Evolutionary conservation across 2,113 vertebrate species (phyloP).

Genomic region (Oreotragus oreotragus): DNA sequence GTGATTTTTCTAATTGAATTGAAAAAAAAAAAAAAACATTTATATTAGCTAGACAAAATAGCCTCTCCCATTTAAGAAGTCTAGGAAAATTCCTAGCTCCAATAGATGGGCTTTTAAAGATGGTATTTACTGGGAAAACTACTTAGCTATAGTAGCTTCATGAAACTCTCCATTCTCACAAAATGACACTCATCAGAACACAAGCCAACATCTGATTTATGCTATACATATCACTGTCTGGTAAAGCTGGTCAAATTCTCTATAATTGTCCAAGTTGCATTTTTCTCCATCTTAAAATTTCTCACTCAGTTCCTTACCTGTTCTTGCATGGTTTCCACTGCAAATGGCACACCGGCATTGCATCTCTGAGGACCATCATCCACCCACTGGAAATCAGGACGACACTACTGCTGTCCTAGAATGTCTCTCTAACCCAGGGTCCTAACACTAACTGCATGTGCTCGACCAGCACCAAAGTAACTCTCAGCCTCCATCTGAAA

Average conservation of each 20-base stretch:
- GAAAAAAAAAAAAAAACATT: constrained; percentile 11
- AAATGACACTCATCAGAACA: neutral
- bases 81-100: neutral
- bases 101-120: neutral
- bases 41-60: neutral
- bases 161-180: neutral
- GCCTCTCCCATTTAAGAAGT: neutral
- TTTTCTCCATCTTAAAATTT: neutral
- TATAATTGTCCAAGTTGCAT: neutral
- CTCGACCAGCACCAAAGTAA: neutral
- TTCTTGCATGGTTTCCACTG: neutral
- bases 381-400: neutral
- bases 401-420: neutral
- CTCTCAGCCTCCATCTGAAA: neutral
- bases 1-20: neutral
- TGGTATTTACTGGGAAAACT: neutral
- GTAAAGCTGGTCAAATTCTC: neutral
- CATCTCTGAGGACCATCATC: neutral
- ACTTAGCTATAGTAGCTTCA: neutral
- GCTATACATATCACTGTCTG: neutral
- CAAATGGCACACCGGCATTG: neutral
- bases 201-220: neutral
- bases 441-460: neutral
- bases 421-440: neutral
- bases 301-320: neutral